Evolutionary conservation across 2,797 vertebrate genomes (phyloP).

Genomic region (Coilia nasus): DNA sequence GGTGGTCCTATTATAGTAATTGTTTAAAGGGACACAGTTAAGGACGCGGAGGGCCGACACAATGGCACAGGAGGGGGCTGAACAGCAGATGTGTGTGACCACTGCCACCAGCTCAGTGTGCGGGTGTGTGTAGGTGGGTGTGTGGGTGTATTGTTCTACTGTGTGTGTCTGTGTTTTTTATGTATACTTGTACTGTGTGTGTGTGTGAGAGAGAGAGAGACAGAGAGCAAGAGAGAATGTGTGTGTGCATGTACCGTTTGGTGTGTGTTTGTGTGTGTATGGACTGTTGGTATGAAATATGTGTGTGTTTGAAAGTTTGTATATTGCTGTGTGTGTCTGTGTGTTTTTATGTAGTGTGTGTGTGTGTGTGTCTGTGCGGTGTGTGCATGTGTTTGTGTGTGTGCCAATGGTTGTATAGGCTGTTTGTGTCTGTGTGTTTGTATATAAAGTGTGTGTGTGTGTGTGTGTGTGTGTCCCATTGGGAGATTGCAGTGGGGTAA

Average conservation of each 20-base stretch:
- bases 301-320: too few species aligned
- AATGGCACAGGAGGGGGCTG: background rate
- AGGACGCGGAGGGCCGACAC: background rate
- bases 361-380: too few species aligned
- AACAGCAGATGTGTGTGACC: slow-evolving; percentile 16
- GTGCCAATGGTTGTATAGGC: too few species aligned
- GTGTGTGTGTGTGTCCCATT: background rate
- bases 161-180: background rate
- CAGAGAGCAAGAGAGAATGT: too few species aligned
- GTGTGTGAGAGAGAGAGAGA: too few species aligned
- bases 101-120: background rate
- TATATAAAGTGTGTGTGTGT: slow-evolving; percentile 14
- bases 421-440: background rate
- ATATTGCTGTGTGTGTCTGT: too few species aligned
- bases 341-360: too few species aligned
- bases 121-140: background rate
- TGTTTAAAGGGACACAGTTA: slow-evolving; percentile 50
- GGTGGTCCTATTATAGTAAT: slow-evolving; percentile 69
- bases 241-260: background rate
- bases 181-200: too few species aligned
- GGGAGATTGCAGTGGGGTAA: slow-evolving; percentile 50
- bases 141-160: background rate
- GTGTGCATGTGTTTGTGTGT: too few species aligned
- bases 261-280: background rate
- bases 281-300: background rate